phyloP scores from a whole-genome alignment of 2,113 vertebrate species.

The Gallinago undulata region DNA sequence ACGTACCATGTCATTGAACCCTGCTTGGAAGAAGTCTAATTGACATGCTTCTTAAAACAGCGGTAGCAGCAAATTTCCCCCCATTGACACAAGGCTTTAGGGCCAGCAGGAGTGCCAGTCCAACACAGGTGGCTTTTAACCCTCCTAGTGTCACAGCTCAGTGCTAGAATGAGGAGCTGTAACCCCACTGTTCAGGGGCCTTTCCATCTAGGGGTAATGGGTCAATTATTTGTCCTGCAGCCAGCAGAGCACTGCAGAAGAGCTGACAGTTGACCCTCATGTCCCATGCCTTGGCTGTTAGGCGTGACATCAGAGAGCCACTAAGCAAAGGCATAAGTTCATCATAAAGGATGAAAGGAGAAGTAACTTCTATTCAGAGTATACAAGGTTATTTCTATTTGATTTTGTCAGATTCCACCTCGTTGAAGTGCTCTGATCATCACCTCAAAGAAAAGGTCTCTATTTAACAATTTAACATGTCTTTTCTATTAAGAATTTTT shows the following conservation, averaged over 20 bases:
- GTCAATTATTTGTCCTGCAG: neutral
- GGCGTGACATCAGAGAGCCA: neutral
- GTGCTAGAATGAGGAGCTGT: neutral
- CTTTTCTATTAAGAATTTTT: neutral
- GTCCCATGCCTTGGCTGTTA: neutral
- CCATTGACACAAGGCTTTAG: neutral
- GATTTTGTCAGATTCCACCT: neutral
- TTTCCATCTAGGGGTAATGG: neutral
- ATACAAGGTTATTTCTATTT: neutral
- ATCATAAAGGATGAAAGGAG: neutral
- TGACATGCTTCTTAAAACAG: neutral
- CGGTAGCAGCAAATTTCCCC: neutral
- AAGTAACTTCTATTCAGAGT: neutral
- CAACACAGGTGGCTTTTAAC: neutral
- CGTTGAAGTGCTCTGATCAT: neutral
- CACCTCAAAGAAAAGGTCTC: neutral
- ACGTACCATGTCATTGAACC: neutral
- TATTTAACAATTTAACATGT: neutral
- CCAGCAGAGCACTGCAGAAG: neutral
- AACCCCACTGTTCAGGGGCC: neutral
- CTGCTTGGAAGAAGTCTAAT: neutral
- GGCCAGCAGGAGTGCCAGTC: neutral
- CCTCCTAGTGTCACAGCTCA: neutral
- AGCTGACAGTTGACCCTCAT: neutral
- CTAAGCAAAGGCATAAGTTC: neutral